A percentile compares a stretch with the other conserved stretches of the same genome.
phyloP scores from a whole-genome alignment of 2,113 vertebrate genomes.

The Oncorhynchus mykiss region DNA sequence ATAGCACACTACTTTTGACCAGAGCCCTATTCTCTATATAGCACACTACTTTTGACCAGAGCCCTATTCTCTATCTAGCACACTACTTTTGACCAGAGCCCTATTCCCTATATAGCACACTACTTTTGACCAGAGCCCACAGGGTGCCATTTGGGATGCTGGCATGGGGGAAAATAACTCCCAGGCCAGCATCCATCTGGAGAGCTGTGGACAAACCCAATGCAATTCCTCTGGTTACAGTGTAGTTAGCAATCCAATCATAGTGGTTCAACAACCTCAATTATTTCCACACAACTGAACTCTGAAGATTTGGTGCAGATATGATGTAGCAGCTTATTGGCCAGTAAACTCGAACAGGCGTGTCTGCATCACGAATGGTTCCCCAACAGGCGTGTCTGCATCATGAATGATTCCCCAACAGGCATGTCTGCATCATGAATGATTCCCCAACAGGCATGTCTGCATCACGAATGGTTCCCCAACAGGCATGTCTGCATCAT shows the following conservation, averaged over 20 bases:
- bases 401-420: neutral
- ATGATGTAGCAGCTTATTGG: neutral
- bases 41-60: neutral
- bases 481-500: neutral
- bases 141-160: no score
- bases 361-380: neutral
- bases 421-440: neutral
- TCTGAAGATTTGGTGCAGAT: neutral
- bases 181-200: neutral
- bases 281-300: neutral
- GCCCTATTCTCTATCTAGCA: neutral
- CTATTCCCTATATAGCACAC: no score
- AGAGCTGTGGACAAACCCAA: neutral
- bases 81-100: neutral
- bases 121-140: neutral
- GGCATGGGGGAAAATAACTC: no score
- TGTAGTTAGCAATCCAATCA: neutral
- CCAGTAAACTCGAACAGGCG: neutral
- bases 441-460: neutral
- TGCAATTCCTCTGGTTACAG: neutral
- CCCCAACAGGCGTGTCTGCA: neutral
- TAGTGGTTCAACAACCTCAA: neutral
- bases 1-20: neutral
- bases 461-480: neutral
- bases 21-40: neutral